These are phyloP conservation scores for Cotesia typhae DNA, from an alignment of 1,140 invertebrate species.

Conservation along the genomic window DNA sequence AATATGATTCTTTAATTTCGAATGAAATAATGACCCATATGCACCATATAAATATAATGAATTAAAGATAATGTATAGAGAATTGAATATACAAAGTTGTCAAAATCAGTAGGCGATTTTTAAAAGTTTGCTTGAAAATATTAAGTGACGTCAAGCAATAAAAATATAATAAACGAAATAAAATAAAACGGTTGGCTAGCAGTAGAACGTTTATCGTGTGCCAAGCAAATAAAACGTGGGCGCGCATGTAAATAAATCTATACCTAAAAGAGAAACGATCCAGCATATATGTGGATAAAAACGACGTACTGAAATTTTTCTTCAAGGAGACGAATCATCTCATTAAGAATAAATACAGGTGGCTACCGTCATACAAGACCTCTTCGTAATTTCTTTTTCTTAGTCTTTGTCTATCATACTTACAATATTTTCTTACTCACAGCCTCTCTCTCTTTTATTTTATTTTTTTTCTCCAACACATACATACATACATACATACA, in stretches of 20 bases:
- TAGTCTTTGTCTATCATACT: conserved; percentile 4
- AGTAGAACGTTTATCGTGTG: conserved; percentile 44
- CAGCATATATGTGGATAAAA: conserved; percentile 11
- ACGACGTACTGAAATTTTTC: conserved; percentile 16
- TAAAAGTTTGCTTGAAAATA: not conserved
- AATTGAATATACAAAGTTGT: not conserved
- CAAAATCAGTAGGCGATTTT: not conserved
- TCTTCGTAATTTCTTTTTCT: not conserved
- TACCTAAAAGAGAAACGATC: conserved; percentile 23
- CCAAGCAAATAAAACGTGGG: conserved; percentile 50
- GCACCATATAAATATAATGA: not conserved
- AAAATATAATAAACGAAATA: no score
- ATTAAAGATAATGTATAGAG: no score
- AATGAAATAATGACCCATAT: no score
- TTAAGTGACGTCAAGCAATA: conserved; percentile 26
- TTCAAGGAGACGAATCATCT: conserved; percentile 29
- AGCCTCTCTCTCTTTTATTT: not conserved
- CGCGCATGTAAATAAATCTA: conserved; percentile 36
- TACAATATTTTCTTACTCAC: conserved; percentile 10
- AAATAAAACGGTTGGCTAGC: conserved; percentile 33
- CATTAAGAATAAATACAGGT: conserved; percentile 54
- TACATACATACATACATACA: not conserved
- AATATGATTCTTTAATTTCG: no score
- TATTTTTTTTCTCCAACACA: conserved; percentile 12
- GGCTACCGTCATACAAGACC: conserved; percentile 45